These are phyloP conservation scores for Branchellion lobata DNA, from an alignment of 2,888 invertebrate genomes.

Conservation along the genomic window DNA sequence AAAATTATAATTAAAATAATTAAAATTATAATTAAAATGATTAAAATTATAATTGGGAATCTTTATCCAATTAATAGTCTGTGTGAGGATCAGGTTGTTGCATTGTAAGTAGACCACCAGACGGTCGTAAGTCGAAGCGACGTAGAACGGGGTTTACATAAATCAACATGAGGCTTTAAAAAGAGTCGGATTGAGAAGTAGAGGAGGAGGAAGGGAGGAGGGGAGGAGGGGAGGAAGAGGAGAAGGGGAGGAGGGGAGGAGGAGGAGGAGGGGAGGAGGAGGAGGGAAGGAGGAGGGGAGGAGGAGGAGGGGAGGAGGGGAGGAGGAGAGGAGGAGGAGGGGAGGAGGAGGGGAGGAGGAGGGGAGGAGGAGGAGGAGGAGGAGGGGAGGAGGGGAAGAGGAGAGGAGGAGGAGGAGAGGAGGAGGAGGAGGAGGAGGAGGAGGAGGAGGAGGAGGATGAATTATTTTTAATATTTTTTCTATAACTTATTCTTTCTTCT, in stretches of 20 bases:
- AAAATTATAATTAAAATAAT: too few species aligned
- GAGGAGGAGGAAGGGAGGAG: conserved; percentile 2
- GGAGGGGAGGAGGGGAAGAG: too few species aligned
- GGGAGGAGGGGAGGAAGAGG: not conserved
- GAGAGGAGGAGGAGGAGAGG: too few species aligned
- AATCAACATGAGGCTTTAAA: conserved; percentile 1
- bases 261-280: not conserved
- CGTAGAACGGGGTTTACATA: not conserved
- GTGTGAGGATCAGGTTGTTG: too few species aligned
- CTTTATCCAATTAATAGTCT: too few species aligned
- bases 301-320: not conserved
- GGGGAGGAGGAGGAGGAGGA: not conserved
- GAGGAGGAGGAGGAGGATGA: too few species aligned
- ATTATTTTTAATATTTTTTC: too few species aligned
- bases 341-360: not conserved
- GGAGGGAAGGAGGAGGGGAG: conserved; percentile 3
- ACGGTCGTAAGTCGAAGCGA: not conserved
- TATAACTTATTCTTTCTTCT: too few species aligned
- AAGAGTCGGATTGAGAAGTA: not conserved
- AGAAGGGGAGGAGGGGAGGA: not conserved
- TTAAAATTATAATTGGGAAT: too few species aligned
- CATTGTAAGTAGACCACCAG: too few species aligned
- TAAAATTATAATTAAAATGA: too few species aligned
- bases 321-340: not conserved
- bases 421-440: too few species aligned